These are phyloP conservation scores for Drosophila bocki DNA, from an alignment of 1,140 invertebrate species.

Conservation along the genomic window DNA sequence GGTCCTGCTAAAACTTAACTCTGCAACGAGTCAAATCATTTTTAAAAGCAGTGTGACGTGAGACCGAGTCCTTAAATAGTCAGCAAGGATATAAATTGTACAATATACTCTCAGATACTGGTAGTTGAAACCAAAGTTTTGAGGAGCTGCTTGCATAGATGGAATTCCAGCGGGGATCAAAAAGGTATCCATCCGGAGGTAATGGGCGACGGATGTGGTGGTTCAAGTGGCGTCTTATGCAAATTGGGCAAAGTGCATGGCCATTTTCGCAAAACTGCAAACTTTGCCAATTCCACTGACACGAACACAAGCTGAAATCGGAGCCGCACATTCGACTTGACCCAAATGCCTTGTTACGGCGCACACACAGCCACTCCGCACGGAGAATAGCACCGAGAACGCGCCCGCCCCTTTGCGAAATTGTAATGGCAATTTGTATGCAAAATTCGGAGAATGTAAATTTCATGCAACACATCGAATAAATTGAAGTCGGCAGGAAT, in stretches of 20 bases:
- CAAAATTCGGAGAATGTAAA: conserved; percentile 74
- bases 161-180: conserved; percentile 2
- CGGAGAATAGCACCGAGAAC: background rate
- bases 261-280: conserved; percentile 56
- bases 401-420: conserved; percentile 33
- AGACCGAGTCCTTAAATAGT: background rate
- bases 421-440: conserved; percentile 79
- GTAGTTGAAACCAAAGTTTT: background rate
- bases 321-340: conserved; percentile 62
- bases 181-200: conserved; percentile 6
- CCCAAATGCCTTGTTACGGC: conserved; percentile 57
- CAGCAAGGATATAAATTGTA: background rate
- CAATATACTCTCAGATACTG: background rate
- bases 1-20: background rate
- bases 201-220: conserved; percentile 54
- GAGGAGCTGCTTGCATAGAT: background rate
- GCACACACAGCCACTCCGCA: conserved; percentile 2
- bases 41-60: background rate
- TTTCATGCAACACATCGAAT: conserved; percentile 60
- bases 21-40: background rate
- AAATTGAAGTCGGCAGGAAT: conserved; percentile 61
- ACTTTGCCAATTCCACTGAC: conserved; percentile 31
- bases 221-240: conserved; percentile 48
- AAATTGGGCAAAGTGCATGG: conserved; percentile 58
- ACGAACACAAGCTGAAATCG: conserved; percentile 50